These are phyloP conservation scores for Stenodema calcarata DNA, from an alignment of 2,888 invertebrate species.

Conservation along the genomic window DNA sequence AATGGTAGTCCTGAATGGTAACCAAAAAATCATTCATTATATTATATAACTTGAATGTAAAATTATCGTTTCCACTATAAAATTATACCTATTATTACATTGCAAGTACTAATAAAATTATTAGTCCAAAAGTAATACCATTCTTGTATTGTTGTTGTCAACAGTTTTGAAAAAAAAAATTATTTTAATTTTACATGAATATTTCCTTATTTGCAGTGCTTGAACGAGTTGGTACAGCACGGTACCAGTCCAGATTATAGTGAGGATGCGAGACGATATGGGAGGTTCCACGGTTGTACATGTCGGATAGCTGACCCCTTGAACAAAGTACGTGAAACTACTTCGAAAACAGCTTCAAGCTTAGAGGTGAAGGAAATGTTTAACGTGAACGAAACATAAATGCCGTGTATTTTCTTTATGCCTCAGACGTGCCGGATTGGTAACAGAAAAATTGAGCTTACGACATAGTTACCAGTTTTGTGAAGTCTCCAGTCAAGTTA, in stretches of 20 bases:
- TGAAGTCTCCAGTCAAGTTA: no score
- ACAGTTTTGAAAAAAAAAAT: no score
- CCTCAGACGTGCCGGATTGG: background rate
- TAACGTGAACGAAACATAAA: background rate
- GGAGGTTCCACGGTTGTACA: constrained; percentile 62
- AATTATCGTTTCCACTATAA: no score
- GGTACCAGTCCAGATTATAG: constrained; percentile 74
- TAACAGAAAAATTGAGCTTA: no score
- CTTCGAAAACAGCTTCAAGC: background rate
- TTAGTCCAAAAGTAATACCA: no score
- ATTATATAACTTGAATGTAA: no score
- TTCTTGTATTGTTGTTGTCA: no score
- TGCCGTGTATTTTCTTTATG: background rate
- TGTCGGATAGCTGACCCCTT: constrained; percentile 62
- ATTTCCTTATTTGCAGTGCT: constrained; percentile 67
- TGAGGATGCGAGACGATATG: constrained; percentile 63
- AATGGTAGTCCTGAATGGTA: no score
- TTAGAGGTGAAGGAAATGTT: background rate
- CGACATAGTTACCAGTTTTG: no score
- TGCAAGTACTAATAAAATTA: no score
- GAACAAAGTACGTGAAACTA: constrained; percentile 60
- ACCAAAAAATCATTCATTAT: no score
- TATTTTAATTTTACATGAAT: background rate
- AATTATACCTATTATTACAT: no score
- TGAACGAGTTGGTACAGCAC: constrained; percentile 81